These are phyloP conservation scores for Drosophila takahashii DNA, from an alignment of 1,140 invertebrate species.

Conservation along the genomic window DNA sequence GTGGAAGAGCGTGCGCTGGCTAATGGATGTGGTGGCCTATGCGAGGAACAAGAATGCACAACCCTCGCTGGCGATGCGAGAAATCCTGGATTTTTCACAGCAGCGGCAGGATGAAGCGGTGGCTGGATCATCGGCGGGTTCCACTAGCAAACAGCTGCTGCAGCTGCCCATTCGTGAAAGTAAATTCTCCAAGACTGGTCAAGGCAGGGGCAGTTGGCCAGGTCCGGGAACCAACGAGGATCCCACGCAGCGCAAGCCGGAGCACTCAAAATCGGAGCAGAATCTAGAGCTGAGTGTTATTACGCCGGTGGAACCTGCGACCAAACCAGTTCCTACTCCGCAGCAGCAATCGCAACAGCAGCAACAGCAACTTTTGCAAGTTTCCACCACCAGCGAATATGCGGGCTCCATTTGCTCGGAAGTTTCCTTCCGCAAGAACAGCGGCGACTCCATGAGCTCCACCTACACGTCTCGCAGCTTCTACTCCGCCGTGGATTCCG, in stretches of 20 bases:
- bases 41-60: slow-evolving; percentile 91
- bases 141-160: slow-evolving; percentile 85
- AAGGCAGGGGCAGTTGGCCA: slow-evolving; percentile 92
- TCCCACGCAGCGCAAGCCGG: slow-evolving; percentile 85
- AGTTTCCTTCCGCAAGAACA: slow-evolving; percentile 87
- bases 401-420: slow-evolving; percentile 78
- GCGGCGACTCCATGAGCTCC: slow-evolving; percentile 86
- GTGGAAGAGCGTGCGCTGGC: slow-evolving; percentile 97
- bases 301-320: slow-evolving; percentile 41
- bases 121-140: slow-evolving; percentile 6
- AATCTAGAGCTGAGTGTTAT: slow-evolving; percentile 87
- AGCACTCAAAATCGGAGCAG: slow-evolving; percentile 94
- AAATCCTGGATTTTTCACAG: slow-evolving; percentile 71
- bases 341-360: slow-evolving; percentile 61
- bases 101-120: slow-evolving; percentile 31
- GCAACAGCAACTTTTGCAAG: slow-evolving; percentile 85
- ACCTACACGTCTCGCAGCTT: slow-evolving; percentile 74
- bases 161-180: slow-evolving; percentile 90
- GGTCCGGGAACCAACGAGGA: slow-evolving; percentile 88
- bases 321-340: slow-evolving; percentile 3
- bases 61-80: slow-evolving; percentile 65
- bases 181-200: slow-evolving; percentile 91
- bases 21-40: slow-evolving; percentile 97
- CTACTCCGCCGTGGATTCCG: slow-evolving; percentile 69
- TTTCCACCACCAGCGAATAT: slow-evolving; percentile 84